Conservation (phyloP, 2,888 invertebrate species). For the Patella pellucida region DNA sequence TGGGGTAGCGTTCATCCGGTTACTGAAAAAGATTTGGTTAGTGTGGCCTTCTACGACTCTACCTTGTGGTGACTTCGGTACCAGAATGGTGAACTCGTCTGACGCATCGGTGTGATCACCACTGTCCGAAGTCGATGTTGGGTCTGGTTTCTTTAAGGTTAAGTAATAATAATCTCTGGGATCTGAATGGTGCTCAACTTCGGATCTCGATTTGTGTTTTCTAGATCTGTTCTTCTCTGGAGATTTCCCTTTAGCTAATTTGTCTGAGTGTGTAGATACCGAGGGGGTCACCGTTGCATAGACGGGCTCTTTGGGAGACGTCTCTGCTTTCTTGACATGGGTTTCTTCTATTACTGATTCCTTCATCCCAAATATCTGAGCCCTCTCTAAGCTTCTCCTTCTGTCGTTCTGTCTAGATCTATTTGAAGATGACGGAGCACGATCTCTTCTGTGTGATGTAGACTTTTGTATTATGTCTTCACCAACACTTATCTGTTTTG, state of each 20-base stretch:
- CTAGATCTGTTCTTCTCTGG: too few species aligned
- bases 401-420: neutral
- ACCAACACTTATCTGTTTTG: too few species aligned
- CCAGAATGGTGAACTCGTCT: slow-evolving; percentile 31
- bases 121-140: slow-evolving; percentile 21
- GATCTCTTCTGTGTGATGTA: too few species aligned
- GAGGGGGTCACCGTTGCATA: neutral
- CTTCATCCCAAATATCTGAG: slow-evolving; percentile 27
- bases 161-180: neutral
- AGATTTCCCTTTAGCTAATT: too few species aligned
- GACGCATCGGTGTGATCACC: slow-evolving; percentile 33
- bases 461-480: too few species aligned
- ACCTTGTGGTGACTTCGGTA: slow-evolving; percentile 14
- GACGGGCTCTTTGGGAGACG: slow-evolving; percentile 10
- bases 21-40: neutral
- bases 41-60: neutral
- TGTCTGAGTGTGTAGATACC: too few species aligned
- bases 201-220: neutral
- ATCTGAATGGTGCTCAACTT: neutral
- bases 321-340: slow-evolving; percentile 19
- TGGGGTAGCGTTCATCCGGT: neutral
- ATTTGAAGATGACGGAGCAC: too few species aligned
- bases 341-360: slow-evolving; percentile 29
- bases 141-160: neutral
- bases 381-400: slow-evolving; percentile 25